Percentiles rank a stretch among this genome's conserved stretches.
phyloP scores from a whole-genome alignment of 1,140 invertebrate species.

The Tribolium castaneum region DNA sequence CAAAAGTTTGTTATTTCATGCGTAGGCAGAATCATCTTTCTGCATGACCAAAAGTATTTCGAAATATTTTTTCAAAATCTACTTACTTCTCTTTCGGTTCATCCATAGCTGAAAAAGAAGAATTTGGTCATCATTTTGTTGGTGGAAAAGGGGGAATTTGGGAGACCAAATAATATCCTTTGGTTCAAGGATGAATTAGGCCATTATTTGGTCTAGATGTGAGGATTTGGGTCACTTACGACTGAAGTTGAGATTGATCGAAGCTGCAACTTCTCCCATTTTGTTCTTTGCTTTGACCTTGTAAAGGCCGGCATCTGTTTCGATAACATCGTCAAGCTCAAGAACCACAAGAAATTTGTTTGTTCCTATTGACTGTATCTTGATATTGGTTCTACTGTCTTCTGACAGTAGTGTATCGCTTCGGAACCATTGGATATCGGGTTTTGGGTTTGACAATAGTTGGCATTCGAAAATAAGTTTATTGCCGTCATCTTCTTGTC shows the following conservation, averaged over 20 bases:
- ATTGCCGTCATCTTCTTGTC: slow-evolving; percentile 96
- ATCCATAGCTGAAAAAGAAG: slow-evolving; percentile 78
- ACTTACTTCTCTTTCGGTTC: slow-evolving; percentile 87
- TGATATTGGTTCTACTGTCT: slow-evolving; percentile 86
- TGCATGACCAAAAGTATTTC: not conserved
- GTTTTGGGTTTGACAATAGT: slow-evolving; percentile 84
- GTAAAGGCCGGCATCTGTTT: slow-evolving; percentile 96
- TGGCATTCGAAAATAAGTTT: slow-evolving; percentile 96
- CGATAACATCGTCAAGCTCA: slow-evolving; percentile 94
- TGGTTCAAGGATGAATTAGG: not conserved
- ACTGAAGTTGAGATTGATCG: slow-evolving; percentile 98
- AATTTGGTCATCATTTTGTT: not conserved
- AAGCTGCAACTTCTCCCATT: slow-evolving; percentile 97
- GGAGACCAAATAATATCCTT: not conserved
- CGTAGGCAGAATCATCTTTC: slow-evolving; percentile 33
- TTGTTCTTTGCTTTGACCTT: slow-evolving; percentile 98
- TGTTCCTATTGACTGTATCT: slow-evolving; percentile 83
- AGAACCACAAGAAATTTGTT: slow-evolving; percentile 92
- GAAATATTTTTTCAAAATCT: slow-evolving; percentile 14
- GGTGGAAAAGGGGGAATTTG: not conserved
- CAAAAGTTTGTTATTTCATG: slow-evolving; percentile 47
- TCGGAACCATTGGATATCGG: slow-evolving; percentile 92
- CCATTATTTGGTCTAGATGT: not conserved
- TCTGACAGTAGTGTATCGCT: slow-evolving; percentile 85
- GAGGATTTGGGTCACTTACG: slow-evolving; percentile 79